phyloP scores from a whole-genome alignment of 2,888 invertebrate species.

The Allolobophora icterica region DNA sequence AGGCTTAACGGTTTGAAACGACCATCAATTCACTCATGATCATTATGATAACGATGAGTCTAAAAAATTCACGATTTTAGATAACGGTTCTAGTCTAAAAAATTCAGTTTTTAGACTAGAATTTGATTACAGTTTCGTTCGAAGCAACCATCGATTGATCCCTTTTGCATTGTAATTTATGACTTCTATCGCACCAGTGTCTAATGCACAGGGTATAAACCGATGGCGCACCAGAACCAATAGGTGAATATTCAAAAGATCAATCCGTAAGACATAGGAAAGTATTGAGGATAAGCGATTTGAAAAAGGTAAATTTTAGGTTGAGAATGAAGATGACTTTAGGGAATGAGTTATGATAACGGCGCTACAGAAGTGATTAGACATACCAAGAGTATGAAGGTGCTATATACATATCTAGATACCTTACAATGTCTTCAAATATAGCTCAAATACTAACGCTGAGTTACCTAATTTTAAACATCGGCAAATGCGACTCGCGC shows the following conservation, averaged over 20 bases:
- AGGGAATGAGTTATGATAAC: background rate
- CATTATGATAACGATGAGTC: background rate
- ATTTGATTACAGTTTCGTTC: background rate
- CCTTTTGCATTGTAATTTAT: background rate
- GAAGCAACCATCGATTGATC: too few relatives aligned
- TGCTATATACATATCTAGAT: background rate
- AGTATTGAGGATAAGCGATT: too few relatives aligned
- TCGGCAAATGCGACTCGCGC: background rate
- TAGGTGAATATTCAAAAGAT: too few relatives aligned
- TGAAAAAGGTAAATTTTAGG: too few relatives aligned
- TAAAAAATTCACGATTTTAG: background rate
- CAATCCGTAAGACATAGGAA: too few relatives aligned
- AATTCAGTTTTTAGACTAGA: background rate
- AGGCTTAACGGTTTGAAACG: background rate
- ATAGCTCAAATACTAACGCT: background rate
- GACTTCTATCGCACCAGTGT: too few relatives aligned
- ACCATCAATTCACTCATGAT: too few relatives aligned
- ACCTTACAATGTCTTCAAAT: background rate
- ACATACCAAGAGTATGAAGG: background rate
- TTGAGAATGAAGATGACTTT: too few relatives aligned
- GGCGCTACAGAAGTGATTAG: background rate
- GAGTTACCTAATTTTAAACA: background rate
- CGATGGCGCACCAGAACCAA: too few relatives aligned
- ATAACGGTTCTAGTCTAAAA: too few relatives aligned
- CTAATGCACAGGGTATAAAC: too few relatives aligned